Conservation (phyloP, 1,140 invertebrate species). For the Geopemphigus sp. region DNA sequence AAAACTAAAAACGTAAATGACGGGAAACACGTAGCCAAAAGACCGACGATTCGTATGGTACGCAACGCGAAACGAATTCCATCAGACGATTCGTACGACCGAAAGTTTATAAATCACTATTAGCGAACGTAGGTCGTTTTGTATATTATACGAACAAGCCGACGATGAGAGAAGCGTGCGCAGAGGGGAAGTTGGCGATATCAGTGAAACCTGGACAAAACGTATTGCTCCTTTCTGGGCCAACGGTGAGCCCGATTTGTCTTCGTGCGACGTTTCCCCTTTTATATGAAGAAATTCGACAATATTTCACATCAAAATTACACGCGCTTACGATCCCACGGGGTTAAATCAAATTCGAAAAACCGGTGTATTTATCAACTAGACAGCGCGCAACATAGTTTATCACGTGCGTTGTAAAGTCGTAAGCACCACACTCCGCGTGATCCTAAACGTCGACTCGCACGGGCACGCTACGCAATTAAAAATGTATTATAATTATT, state of each 20-base stretch:
- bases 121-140: slow-evolving; percentile 7
- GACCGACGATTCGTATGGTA: slow-evolving; percentile 10
- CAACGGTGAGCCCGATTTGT: slow-evolving; percentile 27
- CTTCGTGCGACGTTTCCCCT: slow-evolving; percentile 19
- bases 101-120: slow-evolving; percentile 40
- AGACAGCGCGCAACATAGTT: neutral
- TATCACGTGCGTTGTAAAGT: slow-evolving; percentile 3
- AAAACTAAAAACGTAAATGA: neutral
- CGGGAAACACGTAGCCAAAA: slow-evolving; percentile 19
- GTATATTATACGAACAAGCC: slow-evolving; percentile 27
- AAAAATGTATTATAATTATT: neutral
- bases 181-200: slow-evolving; percentile 6
- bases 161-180: neutral
- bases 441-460: slow-evolving; percentile 7
- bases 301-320: slow-evolving; percentile 44
- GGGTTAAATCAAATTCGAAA: slow-evolving; percentile 28
- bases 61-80: slow-evolving; percentile 4
- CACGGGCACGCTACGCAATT: neutral
- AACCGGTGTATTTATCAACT: slow-evolving; percentile 9
- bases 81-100: slow-evolving; percentile 11
- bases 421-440: neutral
- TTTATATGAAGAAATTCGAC: slow-evolving; percentile 39
- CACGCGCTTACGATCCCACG: neutral
- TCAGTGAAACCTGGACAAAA: slow-evolving; percentile 25
- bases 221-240: slow-evolving; percentile 30